These are phyloP conservation scores for Trissoscelio sp. DNA, from an alignment of 2,888 invertebrate species.

Conservation along the genomic window DNA sequence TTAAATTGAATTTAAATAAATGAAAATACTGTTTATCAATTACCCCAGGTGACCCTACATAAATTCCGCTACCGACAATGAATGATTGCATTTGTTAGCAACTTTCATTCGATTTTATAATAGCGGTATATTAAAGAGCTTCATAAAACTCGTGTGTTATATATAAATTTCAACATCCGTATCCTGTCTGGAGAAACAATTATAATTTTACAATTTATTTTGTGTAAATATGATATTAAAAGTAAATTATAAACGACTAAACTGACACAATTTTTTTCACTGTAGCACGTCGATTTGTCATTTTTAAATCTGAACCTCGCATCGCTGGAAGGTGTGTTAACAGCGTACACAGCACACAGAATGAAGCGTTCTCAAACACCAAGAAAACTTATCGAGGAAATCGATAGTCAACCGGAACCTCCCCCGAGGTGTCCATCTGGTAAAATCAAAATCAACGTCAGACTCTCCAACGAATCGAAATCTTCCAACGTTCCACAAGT, in stretches of 20 bases:
- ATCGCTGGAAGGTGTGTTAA: slow-evolving; percentile 88
- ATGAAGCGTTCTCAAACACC: slow-evolving; percentile 90
- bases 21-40: no score
- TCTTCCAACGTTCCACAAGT: slow-evolving; percentile 70
- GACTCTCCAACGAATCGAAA: slow-evolving; percentile 81
- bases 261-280: slow-evolving; percentile 79
- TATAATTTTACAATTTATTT: not conserved
- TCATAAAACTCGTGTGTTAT: slow-evolving; percentile 73
- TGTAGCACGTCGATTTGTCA: slow-evolving; percentile 86
- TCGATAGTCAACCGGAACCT: slow-evolving; percentile 86
- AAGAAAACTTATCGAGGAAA: slow-evolving; percentile 88
- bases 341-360: slow-evolving; percentile 94
- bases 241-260: not conserved
- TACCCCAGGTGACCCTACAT: no score
- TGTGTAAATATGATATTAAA: not conserved
- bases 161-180: slow-evolving; percentile 71
- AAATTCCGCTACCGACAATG: slow-evolving; percentile 24
- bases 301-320: slow-evolving; percentile 87
- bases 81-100: slow-evolving; percentile 1
- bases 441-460: slow-evolving; percentile 87
- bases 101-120: slow-evolving; percentile 22
- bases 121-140: slow-evolving; percentile 52
- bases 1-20: no score
- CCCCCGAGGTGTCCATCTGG: slow-evolving; percentile 88
- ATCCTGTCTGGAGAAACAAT: slow-evolving; percentile 77